These are phyloP conservation scores for Ormia ochracea DNA, from an alignment of 2,888 invertebrate genomes.

Conservation along the genomic window DNA sequence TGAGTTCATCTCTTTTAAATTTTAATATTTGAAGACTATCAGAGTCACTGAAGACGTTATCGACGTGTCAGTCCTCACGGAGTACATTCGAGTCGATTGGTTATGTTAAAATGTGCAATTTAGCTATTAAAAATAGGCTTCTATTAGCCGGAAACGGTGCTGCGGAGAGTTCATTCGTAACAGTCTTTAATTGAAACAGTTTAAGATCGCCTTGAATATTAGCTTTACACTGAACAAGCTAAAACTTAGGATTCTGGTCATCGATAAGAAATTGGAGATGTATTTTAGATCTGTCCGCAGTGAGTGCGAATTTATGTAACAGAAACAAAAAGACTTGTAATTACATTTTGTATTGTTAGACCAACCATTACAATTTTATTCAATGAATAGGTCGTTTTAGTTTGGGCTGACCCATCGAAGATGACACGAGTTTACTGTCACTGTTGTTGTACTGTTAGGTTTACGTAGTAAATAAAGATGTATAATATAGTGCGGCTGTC, in stretches of 20 bases:
- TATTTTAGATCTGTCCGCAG: slow-evolving; percentile 53
- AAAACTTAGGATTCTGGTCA: slow-evolving; percentile 21
- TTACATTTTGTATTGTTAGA: slow-evolving; percentile 33
- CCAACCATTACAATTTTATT: slow-evolving; percentile 37
- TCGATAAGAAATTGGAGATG: slow-evolving; percentile 48
- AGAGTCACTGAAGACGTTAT: no score
- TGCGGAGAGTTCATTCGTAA: neutral
- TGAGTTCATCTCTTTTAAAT: no score
- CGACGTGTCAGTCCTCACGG: neutral
- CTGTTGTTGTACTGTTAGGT: no score
- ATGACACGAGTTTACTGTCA: slow-evolving; percentile 46
- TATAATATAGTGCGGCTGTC: slow-evolving; percentile 19
- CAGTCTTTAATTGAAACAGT: slow-evolving; percentile 43
- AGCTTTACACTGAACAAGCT: neutral
- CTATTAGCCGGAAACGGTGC: slow-evolving; percentile 25
- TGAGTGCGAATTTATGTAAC: slow-evolving; percentile 29
- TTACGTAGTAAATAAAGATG: slow-evolving; percentile 8
- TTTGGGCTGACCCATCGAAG: slow-evolving; percentile 43
- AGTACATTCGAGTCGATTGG: neutral
- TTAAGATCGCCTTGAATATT: neutral
- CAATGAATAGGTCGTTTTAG: slow-evolving; percentile 26
- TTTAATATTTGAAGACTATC: no score
- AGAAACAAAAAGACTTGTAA: slow-evolving; percentile 40
- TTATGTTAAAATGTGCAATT: neutral
- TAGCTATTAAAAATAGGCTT: slow-evolving; percentile 1